Percentiles rank a stretch among this genome's conserved stretches.
phyloP scores from a whole-genome alignment of 2,113 vertebrate species.

The Gnathonemus echidnorhynchus region DNA sequence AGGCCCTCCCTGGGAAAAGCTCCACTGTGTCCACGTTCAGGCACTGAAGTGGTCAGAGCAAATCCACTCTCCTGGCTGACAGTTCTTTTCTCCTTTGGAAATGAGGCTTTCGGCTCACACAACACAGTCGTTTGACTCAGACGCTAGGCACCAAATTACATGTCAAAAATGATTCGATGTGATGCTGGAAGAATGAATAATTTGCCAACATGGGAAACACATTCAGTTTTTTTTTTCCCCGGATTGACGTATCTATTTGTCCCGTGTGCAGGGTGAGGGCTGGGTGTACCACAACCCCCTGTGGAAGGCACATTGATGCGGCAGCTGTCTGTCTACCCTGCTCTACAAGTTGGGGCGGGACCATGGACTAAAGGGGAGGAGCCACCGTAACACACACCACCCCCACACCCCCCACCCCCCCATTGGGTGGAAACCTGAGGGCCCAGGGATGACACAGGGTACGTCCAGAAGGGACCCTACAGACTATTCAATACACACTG shows the following conservation, averaged over 20 bases:
- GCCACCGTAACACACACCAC: conserved; percentile 7
- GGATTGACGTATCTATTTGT: conserved; percentile 4
- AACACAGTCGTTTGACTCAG: neutral
- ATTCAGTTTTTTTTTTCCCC: neutral
- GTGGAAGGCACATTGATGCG: conserved; percentile 70
- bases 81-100: neutral
- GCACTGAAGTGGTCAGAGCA: neutral
- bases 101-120: neutral
- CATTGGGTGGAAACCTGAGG: neutral
- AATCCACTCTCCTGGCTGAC: neutral
- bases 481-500: neutral
- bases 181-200: neutral
- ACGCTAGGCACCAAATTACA: neutral
- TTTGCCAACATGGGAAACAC: neutral
- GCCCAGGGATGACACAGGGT: neutral
- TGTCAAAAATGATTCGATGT: neutral
- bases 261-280: conserved; percentile 67
- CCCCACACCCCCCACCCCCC: neutral
- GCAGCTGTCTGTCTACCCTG: conserved; percentile 27
- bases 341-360: conserved; percentile 8
- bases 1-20: neutral
- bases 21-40: neutral
- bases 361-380: conserved; percentile 6
- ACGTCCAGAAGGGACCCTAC: neutral
- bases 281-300: conserved; percentile 77